Evolutionary conservation across 1,140 invertebrate species (phyloP), one percentile per base, ranked within the genome.

Genomic region (Radopholus similis): DNA sequence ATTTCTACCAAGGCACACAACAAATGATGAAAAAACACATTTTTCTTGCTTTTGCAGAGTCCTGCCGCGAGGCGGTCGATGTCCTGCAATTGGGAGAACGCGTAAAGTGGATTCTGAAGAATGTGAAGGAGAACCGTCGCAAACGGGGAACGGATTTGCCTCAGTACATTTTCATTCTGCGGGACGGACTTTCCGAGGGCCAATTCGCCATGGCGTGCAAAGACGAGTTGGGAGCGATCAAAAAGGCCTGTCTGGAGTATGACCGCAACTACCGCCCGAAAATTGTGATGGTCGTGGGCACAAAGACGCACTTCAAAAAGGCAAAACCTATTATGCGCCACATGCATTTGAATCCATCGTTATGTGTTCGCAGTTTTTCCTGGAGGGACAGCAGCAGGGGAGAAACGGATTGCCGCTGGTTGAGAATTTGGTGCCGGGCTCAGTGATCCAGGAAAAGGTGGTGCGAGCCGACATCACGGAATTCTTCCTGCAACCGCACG

Each of bases 161-260:
- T 3, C 11, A 65, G 23, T 28, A 55, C 34, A 49, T 68, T 28
- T 37, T 68, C 40, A 62, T 68, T 5, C 23, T 68, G 37, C 64
- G 66, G 8, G 66, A 68, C 49, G 66, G 66, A 30, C 13, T 68
- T 23, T 55, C 49, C 18, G 66, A 68, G 13, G 66, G 66, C 2
- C 66, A 68, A 34, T 68, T 68, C 26, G 47, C 40, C 26, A 68
- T 68, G 66, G 66, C 54, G 9, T 64, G 59, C 40, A 66, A 66
- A 28, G 51, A 64, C n/a, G 51, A 64, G 28, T 59, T 64, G 23
- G 23, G 18, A 2, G 18, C 64, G 26, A 30, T 68, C 6, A 32
- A 34, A 13, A 18, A 15, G 38, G 63, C 44, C 26, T 64, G 63
- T 40, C 23, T 5, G 18, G 57, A 57, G 11, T 64, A 64, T 13